Evolutionary conservation across 1,140 invertebrate species (phyloP), one percentile per base, ranked within the genome.

Genomic region (Aphaenogaster ashmeadi): DNA sequence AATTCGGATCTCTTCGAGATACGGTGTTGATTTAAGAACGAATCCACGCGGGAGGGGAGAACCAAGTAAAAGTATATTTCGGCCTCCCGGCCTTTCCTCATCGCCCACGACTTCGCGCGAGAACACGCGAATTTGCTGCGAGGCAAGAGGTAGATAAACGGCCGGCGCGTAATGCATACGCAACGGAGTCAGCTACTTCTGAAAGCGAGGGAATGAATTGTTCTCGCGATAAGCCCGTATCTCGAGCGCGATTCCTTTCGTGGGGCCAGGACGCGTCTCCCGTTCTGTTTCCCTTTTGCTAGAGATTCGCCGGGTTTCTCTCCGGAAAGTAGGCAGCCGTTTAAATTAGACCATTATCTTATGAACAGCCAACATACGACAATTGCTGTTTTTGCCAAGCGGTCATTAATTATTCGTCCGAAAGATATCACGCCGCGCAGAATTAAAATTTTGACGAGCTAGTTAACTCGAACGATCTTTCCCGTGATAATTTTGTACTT

Each of bases 191-290:
- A 87, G 74, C 84, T 88, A 84, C 83, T 88, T 86, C 81, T 90
- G 84, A 91, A 91, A 92, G 90, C 90, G 41, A 75, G 83, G 47
- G 56, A 91, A 92, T 92, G 88, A 92, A 92, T 92, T 91, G 87
- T 87, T 50, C 58, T 83, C 11, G 89, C 92, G 92, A 92, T 92
- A 92, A 92, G 86, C 80, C 66, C 69, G 67, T 90, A 92, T 88
- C 90, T 91, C 83, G 78, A 62, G 80, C 79, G 69, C 78, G 87
- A 79, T 92, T 91, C 67, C 90, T 91, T 89, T 85, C 80, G 27
- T 58, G 69, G 54, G 41, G 41, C 52, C 67, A 47, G 41, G 18
- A 62, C 69, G 67, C 69, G 54, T 74, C 54, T 83, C 54, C 62
- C 75, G 83, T 88, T 88, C 47, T 54, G 15, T 58, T 69, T 69